Percentiles rank a stretch among this genome's conserved stretches.
phyloP scores from a whole-genome alignment of 1,140 invertebrate genomes.

The Euglossa dilemma region DNA sequence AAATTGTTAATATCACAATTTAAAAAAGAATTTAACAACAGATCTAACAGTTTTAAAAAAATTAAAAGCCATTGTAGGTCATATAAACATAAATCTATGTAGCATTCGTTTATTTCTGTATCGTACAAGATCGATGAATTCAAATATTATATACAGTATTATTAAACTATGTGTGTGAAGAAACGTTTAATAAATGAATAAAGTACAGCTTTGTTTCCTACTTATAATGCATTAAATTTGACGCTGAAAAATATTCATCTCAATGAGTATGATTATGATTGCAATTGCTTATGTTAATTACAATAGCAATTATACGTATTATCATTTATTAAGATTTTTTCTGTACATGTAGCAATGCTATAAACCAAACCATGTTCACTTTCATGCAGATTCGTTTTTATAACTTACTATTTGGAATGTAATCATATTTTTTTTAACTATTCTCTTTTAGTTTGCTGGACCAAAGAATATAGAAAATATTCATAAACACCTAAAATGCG shows the following conservation, averaged over 20 bases:
- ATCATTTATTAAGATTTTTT: background rate
- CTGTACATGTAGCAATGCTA: constrained; percentile 11
- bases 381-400: background rate
- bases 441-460: background rate
- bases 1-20: background rate
- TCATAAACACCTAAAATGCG: constrained; percentile 26
- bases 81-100: constrained; percentile 3
- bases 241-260: background rate
- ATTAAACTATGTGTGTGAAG: background rate
- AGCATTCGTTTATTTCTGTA: constrained; percentile 53
- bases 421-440: background rate
- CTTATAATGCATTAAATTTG: background rate
- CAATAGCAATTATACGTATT: background rate
- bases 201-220: constrained; percentile 20
- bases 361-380: background rate
- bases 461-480: constrained; percentile 8
- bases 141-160: constrained; percentile 49
- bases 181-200: constrained; percentile 18
- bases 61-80: background rate
- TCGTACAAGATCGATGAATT: constrained; percentile 44
- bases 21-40: background rate
- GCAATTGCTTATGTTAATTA: background rate
- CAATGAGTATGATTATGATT: background rate
- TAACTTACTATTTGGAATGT: background rate
- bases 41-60: background rate